Percentiles rank a stretch among this genome's conserved stretches.
phyloP scores from a whole-genome alignment of 2,113 vertebrate genomes.

The Stomatorhinus ivindoensis region DNA sequence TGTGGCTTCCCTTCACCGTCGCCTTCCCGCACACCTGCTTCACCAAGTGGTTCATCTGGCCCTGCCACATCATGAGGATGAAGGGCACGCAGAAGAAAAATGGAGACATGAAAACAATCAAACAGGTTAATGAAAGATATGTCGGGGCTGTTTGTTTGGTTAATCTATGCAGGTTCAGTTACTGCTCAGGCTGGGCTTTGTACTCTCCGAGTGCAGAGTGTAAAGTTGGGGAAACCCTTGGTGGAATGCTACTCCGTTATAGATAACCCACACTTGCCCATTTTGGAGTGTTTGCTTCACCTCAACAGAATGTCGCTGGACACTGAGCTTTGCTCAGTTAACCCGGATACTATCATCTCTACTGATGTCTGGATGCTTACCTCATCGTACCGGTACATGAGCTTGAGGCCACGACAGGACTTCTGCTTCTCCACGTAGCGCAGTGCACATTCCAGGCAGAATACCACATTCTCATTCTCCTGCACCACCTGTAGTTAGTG shows the following conservation, averaged over 20 bases:
- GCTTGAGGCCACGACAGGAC: slow-evolving; percentile 77
- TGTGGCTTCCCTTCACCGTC: slow-evolving; percentile 62
- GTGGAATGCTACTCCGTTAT: neutral
- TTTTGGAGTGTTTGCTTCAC: neutral
- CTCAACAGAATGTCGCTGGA: neutral
- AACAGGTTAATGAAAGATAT: neutral
- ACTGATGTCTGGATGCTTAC: slow-evolving; percentile 43
- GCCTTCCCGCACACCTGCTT: slow-evolving; percentile 78
- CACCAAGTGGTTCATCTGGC: slow-evolving; percentile 78
- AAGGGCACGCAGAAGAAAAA: neutral
- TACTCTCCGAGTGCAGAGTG: neutral
- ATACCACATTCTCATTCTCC: slow-evolving; percentile 80
- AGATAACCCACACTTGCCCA: neutral
- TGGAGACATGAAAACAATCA: neutral
- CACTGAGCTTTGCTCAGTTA: neutral
- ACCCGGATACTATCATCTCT: neutral
- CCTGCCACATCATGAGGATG: slow-evolving; percentile 45
- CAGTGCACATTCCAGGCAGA: slow-evolving; percentile 82
- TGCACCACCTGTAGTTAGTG: slow-evolving; percentile 66
- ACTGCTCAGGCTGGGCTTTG: neutral
- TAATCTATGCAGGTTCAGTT: neutral
- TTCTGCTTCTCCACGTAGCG: slow-evolving; percentile 80
- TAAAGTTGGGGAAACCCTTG: neutral
- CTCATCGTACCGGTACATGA: slow-evolving; percentile 86
- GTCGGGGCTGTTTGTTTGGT: neutral